Evolutionary conservation across 2,113 vertebrate genomes (phyloP), one percentile per base, ranked within the genome.

Genomic region (Barnardius zonarius): DNA sequence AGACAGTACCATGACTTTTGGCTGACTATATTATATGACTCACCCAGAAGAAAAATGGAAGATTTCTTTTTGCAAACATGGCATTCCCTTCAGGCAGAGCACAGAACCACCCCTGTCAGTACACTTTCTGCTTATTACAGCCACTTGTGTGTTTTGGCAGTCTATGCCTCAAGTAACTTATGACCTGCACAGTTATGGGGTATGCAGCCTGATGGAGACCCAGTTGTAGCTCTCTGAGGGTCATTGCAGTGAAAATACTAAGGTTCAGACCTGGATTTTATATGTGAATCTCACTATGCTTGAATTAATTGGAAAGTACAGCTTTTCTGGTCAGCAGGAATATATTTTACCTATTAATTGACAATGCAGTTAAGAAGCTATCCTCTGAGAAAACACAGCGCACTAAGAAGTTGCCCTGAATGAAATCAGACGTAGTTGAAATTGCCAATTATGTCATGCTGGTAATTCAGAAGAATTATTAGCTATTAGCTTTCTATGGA

Each of bases 221-320:
- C 22, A 49, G 9, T 28, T 0, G 0, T 54, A 67, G 72, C 20
- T 64, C 63, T 88, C 68, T 30, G 48, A 83, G 59, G 48, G 73
- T 77, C 48, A 17, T 35, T 52, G 74, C 54, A 81, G 55, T 0
- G 5, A 66, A 91, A 81, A 84, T 44, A 70, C 2, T 52, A 25
- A 74, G 81, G 92, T 91, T 86, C 64, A 84, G 55, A 81, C 19
- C 54, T 5, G 12, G 41, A 39, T 89, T 89, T 87, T 66, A 8
- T 24, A 78, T 5, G 13, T 57, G 59, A 70, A 66, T 86, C 73
- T 91, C 39, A 81, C 86, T 64, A 73, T 39, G 17, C 16, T 39
- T 66, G 54, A 86, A 87, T 78, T 91, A 87, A 82, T 82, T 91
- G 54, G 81, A 74, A 94, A 93, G 81, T 41, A 27, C 35, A 62